These are phyloP conservation scores for Lytechinus variegatus DNA, from an alignment of 35 echinoderm and acorn worm species.

Conservation along the genomic window DNA sequence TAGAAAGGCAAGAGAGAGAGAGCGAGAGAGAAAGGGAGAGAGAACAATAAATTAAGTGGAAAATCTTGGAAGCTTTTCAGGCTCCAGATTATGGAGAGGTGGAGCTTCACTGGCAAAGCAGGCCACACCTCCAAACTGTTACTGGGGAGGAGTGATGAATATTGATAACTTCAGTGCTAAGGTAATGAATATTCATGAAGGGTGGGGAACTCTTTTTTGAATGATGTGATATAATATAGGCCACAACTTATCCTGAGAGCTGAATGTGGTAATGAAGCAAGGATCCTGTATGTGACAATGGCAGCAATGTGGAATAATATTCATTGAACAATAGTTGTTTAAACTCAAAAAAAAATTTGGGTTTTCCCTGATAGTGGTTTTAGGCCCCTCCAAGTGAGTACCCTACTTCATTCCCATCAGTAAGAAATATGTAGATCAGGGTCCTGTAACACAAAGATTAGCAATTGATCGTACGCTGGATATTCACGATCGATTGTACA, in stretches of 20 bases:
- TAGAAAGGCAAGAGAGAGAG: not conserved
- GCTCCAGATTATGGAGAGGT: not conserved
- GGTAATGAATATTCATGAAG: not conserved
- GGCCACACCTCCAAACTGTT: not conserved
- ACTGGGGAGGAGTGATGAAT: slow-evolving; percentile 3
- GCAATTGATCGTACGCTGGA: no score
- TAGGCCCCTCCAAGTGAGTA: not conserved
- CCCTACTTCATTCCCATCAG: not conserved
- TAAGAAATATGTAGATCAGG: no score
- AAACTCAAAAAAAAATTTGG: not conserved
- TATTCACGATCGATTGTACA: no score
- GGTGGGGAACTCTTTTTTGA: not conserved
- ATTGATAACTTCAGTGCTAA: not conserved
- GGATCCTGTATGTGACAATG: not conserved
- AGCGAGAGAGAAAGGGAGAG: not conserved
- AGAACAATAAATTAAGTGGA: not conserved
- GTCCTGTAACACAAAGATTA: no score
- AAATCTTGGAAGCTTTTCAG: not conserved
- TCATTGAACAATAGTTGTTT: not conserved
- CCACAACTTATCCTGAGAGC: no score
- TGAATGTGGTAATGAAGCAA: no score
- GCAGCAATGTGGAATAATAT: not conserved
- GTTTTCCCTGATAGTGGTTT: not conserved
- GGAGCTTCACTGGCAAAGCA: not conserved
- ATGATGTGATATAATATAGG: not conserved